Base-by-base conservation (phyloP, 2,797 vertebrate species). In the Bryconaethiops microstoma region DNA sequence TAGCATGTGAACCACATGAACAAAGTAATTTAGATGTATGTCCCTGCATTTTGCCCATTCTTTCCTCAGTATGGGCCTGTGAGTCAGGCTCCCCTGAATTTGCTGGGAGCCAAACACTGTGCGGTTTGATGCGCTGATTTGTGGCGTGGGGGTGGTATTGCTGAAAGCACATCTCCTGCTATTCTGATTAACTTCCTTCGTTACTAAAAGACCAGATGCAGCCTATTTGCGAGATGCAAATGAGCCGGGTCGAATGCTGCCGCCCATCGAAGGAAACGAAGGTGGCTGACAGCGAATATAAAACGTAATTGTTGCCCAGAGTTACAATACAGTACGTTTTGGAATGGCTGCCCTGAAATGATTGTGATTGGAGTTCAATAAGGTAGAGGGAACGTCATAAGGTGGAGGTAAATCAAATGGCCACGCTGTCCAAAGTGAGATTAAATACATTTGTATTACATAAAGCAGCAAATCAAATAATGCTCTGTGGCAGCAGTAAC, bases 81-180 rank as follows among this genome's bases (percentile, higher is more conserved):
- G 39, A 55, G 25, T 7, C 52, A n/a, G 50, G 8, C 45, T 29
- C n/a, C 70, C 35, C 7, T 35, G 68, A 17, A 68, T 78, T 78
- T 69, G 40, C 67, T 59, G 39, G 12, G 68, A 76, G 10, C 25
- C 23, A 59, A 82, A 65, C 68, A 65, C 67, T 54, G 50, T 63
- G 76, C 1, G n/a, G 74, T 77, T 86, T 85, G 88, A 83, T 83
- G 82, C 76, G 80, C 85, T 90, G 87, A 90, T 88, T 89, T 87
- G 83, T 87, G 75, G n/a, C 59, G 50, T 74, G 76, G 74, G 76
- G 63, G 68, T 57, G 50, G 68, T 62, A 54, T 4, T 63, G 74
- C 48, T 74, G 82, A 80, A 78, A 75, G 80, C 82, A 73, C 42
- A 68, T 64, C 79, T 83, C 73, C 62, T 67, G 64, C 76, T 79